phyloP scores from a whole-genome alignment of 1,140 invertebrate genomes.

The Portunus trituberculatus region DNA sequence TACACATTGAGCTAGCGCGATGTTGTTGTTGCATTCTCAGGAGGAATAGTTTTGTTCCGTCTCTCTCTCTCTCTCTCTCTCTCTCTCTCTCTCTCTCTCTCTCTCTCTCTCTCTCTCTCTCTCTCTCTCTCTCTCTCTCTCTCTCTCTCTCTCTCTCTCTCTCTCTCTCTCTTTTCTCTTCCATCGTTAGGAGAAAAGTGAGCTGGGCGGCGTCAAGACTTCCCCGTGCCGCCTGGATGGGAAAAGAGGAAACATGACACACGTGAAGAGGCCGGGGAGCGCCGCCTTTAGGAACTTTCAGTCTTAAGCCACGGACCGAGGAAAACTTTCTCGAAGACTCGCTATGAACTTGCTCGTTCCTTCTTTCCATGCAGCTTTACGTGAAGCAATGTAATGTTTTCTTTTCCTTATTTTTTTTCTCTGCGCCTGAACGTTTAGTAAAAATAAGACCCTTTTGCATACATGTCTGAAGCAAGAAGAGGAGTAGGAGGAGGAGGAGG shows the following conservation, averaged over 20 bases:
- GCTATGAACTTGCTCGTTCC: neutral
- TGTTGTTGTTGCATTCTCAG: too few relatives aligned
- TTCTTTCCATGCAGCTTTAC: neutral
- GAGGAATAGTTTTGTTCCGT: too few relatives aligned
- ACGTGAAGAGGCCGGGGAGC: neutral
- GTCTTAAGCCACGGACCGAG: neutral
- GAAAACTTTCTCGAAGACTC: neutral
- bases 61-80: too few relatives aligned
- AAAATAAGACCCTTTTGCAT: neutral
- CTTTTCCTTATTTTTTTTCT: neutral
- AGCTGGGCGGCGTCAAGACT: too few relatives aligned
- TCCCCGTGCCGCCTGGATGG: neutral
- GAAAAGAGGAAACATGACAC: neutral
- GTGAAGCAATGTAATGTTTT: neutral
- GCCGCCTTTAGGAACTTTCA: neutral
- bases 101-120: too few relatives aligned
- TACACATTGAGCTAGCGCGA: too few relatives aligned
- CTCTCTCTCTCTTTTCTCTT: too few relatives aligned
- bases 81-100: too few relatives aligned
- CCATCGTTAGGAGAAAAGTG: too few relatives aligned
- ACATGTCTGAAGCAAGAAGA: neutral
- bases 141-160: too few relatives aligned
- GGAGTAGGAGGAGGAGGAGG: too few relatives aligned
- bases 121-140: too few relatives aligned
- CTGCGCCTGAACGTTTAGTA: neutral